These are phyloP conservation scores for Chionodraco myersi DNA, from an alignment of 2,113 vertebrate genomes.

Conservation along the genomic window DNA sequence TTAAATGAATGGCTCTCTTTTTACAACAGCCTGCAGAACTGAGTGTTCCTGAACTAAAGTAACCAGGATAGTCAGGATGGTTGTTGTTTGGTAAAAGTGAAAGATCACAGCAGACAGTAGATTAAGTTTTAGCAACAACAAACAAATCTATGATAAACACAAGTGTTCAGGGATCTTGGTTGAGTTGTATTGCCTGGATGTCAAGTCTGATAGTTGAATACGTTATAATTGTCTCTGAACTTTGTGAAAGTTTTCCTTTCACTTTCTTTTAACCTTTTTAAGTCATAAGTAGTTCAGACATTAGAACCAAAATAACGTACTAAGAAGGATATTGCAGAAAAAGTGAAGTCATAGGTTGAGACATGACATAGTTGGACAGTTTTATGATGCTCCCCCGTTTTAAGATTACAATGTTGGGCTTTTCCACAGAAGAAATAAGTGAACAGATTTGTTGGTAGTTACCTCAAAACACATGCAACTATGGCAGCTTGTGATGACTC, in stretches of 20 bases:
- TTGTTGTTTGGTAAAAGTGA: slow-evolving; percentile 7
- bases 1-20: slow-evolving; percentile 1
- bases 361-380: slow-evolving; percentile 3
- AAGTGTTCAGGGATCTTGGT: not conserved
- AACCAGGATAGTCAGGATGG: not conserved
- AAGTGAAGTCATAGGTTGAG: not conserved
- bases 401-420: too few relatives aligned
- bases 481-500: not conserved
- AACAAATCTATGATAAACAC: not conserved
- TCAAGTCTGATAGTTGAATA: too few relatives aligned
- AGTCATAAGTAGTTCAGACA: not conserved
- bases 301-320: not conserved
- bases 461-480: not conserved
- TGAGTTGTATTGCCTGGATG: too few relatives aligned
- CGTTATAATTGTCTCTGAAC: too few relatives aligned
- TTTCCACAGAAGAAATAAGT: too few relatives aligned
- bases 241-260: not conserved
- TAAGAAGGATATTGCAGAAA: not conserved
- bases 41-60: slow-evolving; percentile 13
- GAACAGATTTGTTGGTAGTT: not conserved
- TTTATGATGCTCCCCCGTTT: not conserved
- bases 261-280: not conserved
- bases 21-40: slow-evolving; percentile 7
- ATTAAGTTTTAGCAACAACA: not conserved
- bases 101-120: not conserved